Evolutionary conservation across 2,113 vertebrate species (phyloP), one percentile per base, ranked within the genome.

Genomic region (Setophaga kirtlandii): DNA sequence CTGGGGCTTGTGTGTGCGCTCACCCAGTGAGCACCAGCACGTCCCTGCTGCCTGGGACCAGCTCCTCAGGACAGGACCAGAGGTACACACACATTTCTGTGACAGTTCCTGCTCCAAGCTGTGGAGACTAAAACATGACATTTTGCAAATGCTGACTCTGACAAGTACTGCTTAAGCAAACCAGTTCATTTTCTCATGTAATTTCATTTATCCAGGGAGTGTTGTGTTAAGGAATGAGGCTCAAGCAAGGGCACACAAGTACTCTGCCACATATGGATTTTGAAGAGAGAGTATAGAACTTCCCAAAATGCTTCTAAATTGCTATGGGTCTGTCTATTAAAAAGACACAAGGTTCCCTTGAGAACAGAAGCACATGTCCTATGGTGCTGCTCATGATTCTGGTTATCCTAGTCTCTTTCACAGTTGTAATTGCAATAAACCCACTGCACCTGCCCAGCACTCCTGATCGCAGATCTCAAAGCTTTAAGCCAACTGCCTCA

Each of bases 11-110:
- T 42, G n/a, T 12, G 7, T 33, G 28, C 24, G 28, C 24, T n/a
- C 5, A 10, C 15, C 49, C 67, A 7, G 8, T 1, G 6, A 3
- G 28, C 31, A 39, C 10, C 27, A 47, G 52, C 52, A 2, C 0
- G 2, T 8, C 64, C 27, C 31, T 13, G 0, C 30, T 12, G 46
- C 16, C 60, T 16, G 1, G 2, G 1, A 28, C 10, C 60, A 19
- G 53, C 62, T 30, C 31, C 64, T 58, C 17, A 2, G 12, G 8
- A 22, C 30, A 25, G 35, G 33, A 5, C 15, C 21, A 16, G 27
- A 65, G 82, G 55, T 49, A 37, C 58, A 49, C 75, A 49, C 2
- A 5, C 17, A 7, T 12, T 24, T 55, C 60, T 17, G 25, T 31
- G 28, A 53, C 33, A 42, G 63, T 25, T 74, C 41, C 77, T 23